phyloP scores from a whole-genome alignment of 2,797 vertebrate genomes.

The Diceros bicornis region DNA sequence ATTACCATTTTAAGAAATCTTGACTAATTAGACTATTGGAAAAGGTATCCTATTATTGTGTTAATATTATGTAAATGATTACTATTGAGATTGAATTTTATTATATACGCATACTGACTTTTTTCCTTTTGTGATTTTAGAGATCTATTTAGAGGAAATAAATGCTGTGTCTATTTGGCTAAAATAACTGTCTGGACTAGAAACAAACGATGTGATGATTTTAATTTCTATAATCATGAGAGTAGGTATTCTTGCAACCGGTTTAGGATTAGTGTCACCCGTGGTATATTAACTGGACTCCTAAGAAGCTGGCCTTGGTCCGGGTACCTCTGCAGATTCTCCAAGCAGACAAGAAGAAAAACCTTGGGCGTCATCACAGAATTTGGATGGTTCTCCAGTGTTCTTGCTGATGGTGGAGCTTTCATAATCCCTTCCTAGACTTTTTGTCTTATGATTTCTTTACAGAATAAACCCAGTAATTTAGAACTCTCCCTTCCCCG shows the following conservation, averaged over 20 bases:
- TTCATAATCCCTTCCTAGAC: not conserved
- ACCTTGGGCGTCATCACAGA: not conserved
- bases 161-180: not conserved
- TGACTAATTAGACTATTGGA: not conserved
- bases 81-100: slow-evolving; percentile 31
- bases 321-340: not conserved
- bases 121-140: slow-evolving; percentile 24
- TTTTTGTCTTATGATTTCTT: slow-evolving; percentile 27
- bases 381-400: not conserved
- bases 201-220: slow-evolving; percentile 6
- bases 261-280: slow-evolving; percentile 24
- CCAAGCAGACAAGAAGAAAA: not conserved
- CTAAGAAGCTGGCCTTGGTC: not conserved
- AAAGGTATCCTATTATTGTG: not conserved
- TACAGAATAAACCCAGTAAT: not conserved
- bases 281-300: not conserved
- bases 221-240: not conserved
- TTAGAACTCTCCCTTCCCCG: slow-evolving; percentile 58
- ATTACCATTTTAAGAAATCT: slow-evolving; percentile 19
- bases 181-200: not conserved
- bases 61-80: slow-evolving; percentile 4
- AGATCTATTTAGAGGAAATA: slow-evolving; percentile 18
- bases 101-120: not conserved
- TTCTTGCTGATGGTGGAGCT: not conserved
- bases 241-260: not conserved